Evolutionary conservation across 1,140 invertebrate species (phyloP), one percentile per base, ranked within the genome.

Genomic region (Cydia pomonella): DNA sequence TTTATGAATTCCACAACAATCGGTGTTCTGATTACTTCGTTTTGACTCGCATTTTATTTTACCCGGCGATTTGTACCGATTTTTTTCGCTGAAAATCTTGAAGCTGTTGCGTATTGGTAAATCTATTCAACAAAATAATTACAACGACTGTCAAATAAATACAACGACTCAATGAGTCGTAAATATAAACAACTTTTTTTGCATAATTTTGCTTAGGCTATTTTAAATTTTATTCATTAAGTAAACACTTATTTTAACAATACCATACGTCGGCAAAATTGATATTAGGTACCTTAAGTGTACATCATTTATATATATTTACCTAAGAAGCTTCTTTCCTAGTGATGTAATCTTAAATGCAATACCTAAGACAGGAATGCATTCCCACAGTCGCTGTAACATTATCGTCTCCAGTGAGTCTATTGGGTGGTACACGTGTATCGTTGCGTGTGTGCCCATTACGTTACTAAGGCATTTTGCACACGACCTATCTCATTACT

Each of bases 71-170:
- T 78, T 78, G 74, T 74, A 74, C 7, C 9, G 10, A 10, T 59
- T 80, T 80, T 78, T 78, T 71, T 72, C 72, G 44, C 66, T 76
- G 66, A n/a, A 77, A 76, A 76, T 77, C 76, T 73, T 38, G 12
- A 33, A 66, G 77, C 79, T 73, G 77, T 76, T 18, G 18, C 72
- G 73, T 25, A 53, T 59, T 47, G 72, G 47, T 66, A 76, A 79
- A 25, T 75, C 59, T 73, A 80, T 82, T 82, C 53, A 82, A 80
- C 78, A 80, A 83, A 86, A 82, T 86, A 84, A 84, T 82, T 83
- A 83, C 81, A 50, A n/a, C 6, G 47, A 50, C 16, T 18, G n/a
- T n/a, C 6, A 50, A 50, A 7, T 12, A n/a, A n/a, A 50, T 50
- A 50, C 12, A 13, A 44, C 2, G 4, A 18, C 16, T 50, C n/a